Conservation (phyloP, 1,140 invertebrate species). For the Caenorhabditis latens region DNA sequence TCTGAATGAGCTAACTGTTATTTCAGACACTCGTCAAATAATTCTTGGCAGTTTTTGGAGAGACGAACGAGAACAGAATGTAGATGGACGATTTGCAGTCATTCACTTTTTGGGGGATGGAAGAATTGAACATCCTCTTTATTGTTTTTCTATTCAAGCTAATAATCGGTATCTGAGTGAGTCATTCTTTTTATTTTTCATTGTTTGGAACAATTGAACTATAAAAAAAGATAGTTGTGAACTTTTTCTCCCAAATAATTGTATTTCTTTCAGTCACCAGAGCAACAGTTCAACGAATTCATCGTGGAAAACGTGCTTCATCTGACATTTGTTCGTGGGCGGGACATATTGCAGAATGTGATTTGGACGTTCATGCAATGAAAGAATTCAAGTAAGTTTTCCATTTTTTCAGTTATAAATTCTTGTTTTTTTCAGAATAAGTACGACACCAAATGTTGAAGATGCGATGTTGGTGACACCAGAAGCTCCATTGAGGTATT, state of each 20-base stretch:
- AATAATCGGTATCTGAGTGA: constrained; percentile 58
- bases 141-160: constrained; percentile 55
- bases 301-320: constrained; percentile 73
- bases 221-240: too few relatives aligned
- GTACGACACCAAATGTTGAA: constrained; percentile 65
- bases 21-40: constrained; percentile 63
- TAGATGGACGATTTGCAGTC: constrained; percentile 73
- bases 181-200: not conserved
- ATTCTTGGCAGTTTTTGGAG: constrained; percentile 73
- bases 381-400: constrained; percentile 56
- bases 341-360: constrained; percentile 75
- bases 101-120: constrained; percentile 69
- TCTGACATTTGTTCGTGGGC: constrained; percentile 76
- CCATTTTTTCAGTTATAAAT: not conserved
- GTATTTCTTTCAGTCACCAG: constrained; percentile 36
- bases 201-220: too few relatives aligned
- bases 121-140: constrained; percentile 58
- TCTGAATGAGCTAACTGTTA: not conserved
- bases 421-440: constrained; percentile 59
- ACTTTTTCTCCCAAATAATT: not conserved
- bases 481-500: constrained; percentile 68
- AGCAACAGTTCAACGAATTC: constrained; percentile 62
- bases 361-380: constrained; percentile 68
- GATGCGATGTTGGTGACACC: constrained; percentile 64
- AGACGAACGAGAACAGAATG: constrained; percentile 72